Evolutionary conservation across 2,113 vertebrate genomes (phyloP).

Genomic region (crab-eating macaque (Macaca fascicularis)): T2T-MFA8v1.1 NC_088390.1:38061001-38061500

Average conservation of each 20-base stretch:
- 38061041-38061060: background rate
- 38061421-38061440: too few species aligned
- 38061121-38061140: background rate
- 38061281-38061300: slow-evolving; percentile 2
- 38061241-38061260: background rate
- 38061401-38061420: too few species aligned
- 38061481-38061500: too few species aligned
- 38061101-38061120: background rate
- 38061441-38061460: too few species aligned
- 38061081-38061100: background rate
- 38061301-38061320: background rate
- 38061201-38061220: background rate
- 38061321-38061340: background rate
- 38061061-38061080: background rate
- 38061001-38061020: background rate
- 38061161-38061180: background rate
- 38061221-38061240: background rate
- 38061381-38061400: too few species aligned
- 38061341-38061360: background rate
- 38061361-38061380: too few species aligned
- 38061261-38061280: background rate
- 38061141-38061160: background rate
- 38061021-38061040: background rate
- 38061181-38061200: background rate
- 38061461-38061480: too few species aligned